phyloP scores from a whole-genome alignment of 2,888 invertebrate genomes.

The Microctonus aethiopoides region DNA sequence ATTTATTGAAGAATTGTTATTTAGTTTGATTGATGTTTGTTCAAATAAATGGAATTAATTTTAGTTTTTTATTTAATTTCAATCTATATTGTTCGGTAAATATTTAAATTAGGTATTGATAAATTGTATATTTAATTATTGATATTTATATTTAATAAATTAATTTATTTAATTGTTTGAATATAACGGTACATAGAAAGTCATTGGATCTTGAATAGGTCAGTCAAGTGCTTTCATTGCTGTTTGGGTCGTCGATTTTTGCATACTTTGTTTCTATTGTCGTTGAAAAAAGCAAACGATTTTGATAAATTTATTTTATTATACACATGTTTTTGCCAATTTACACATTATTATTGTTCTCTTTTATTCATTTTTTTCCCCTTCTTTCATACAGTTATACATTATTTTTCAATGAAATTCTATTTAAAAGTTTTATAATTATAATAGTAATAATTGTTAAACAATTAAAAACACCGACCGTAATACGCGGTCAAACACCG shows the following conservation, averaged over 20 bases:
- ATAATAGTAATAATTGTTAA: neutral
- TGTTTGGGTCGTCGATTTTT: constrained; percentile 31
- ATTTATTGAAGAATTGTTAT: constrained; percentile 11
- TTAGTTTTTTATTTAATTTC: constrained; percentile 8
- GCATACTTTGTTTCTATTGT: neutral
- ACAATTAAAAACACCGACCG: neutral
- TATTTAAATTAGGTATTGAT: neutral
- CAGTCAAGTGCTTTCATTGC: constrained; percentile 32
- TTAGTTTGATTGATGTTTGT: neutral
- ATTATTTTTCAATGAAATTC: neutral
- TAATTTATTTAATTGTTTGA: constrained; percentile 47
- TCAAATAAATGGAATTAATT: neutral
- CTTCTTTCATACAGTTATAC: neutral
- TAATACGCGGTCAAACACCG: neutral
- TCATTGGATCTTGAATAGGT: constrained; percentile 41
- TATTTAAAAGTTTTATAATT: neutral
- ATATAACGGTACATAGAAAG: constrained; percentile 63
- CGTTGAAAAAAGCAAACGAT: neutral
- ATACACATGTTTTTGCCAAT: neutral
- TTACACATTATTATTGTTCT: neutral
- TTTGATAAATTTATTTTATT: neutral
- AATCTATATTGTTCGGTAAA: constrained; percentile 1
- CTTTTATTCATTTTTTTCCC: no score
- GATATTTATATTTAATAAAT: neutral
- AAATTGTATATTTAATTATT: no score